A percentile compares a stretch with the other conserved stretches of the same genome.
Conservation (phyloP, 2,113 vertebrate species). For the Parotia lawesii region DNA sequence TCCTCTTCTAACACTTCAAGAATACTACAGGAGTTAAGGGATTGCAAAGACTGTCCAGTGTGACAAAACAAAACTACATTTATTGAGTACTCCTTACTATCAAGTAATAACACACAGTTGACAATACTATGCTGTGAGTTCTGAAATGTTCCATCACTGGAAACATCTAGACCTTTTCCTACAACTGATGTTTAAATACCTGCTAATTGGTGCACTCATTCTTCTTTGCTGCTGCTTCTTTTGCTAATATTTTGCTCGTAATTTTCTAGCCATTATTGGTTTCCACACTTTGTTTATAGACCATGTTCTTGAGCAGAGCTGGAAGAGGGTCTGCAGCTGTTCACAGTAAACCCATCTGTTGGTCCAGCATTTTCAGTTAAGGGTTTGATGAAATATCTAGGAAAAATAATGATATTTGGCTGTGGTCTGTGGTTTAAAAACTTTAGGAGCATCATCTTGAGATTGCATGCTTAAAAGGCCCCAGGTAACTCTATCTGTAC, state of each 20-base stretch:
- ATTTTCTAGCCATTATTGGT: neutral
- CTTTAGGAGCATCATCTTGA: neutral
- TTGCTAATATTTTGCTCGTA: neutral
- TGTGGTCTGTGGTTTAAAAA: neutral
- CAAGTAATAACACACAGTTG: neutral
- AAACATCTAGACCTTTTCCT: neutral
- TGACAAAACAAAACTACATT: neutral
- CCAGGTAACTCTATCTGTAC: neutral
- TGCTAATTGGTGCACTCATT: neutral
- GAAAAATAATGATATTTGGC: neutral
- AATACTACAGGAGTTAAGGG: neutral
- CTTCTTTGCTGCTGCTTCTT: neutral
- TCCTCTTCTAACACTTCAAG: neutral
- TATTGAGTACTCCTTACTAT: neutral
- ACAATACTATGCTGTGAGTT: neutral
- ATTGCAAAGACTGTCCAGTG: neutral
- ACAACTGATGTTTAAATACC: neutral
- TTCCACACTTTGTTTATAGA: neutral
- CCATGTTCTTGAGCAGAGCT: neutral
- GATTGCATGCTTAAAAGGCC: neutral
- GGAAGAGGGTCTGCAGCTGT: neutral
- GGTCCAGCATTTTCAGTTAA: neutral
- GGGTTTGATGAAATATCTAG: neutral
- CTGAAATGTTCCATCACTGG: neutral
- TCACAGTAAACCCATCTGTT: neutral